Evolutionary conservation across 2,888 invertebrate genomes (phyloP), one percentile per base, ranked within the genome.

Genomic region (Cerastis rubricosa): DNA sequence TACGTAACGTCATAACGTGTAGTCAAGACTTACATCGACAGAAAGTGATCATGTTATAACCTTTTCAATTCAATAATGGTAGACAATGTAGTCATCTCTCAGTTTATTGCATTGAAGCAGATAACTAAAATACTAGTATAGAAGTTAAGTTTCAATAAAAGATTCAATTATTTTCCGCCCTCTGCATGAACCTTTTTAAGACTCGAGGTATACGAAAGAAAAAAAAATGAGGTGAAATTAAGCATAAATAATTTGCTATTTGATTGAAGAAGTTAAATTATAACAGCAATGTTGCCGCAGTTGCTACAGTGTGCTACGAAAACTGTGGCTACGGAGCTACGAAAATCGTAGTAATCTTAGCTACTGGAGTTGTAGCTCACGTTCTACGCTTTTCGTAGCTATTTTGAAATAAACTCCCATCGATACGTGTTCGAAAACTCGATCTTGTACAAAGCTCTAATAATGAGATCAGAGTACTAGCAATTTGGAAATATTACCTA

Each of bases 301-400:
- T 40, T 22, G 63, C 35, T 64, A 80, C 47, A 51, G 45, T 29
- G 51, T 51, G 40, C 43, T 75, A 74, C 74, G 64, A 14, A 22
- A 12, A 17, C 45, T 51, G 59, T 74, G 51, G 70, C 12, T 51
- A 81, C 49, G 17, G 40, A 43, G 40, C 64, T 64, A 57, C 74
- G 63, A 47, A 11, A 45, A 5, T 6, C 35, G 65, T 80, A 74
- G 35, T 40, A 0, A 14, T n/a, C 8, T 2, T 5, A n/a, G 29
- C 59, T 75, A 74, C 74, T 51, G 11, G 17, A 17, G 8, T 45
- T 59, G 66, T 76, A 76, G 70, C n/a, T 7, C 5, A 6, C 14
- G 47, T 49, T 68, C 65, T 81, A 80, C 69, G 82, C 17, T 40
- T 70, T 29, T 63, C 63, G 43, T 80, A 64, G 61, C 61, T 25